Percentiles rank a stretch among this genome's conserved stretches.
These are phyloP conservation scores for Heterochromis multidens DNA, from an alignment of 2,113 vertebrate species.

Conservation along the genomic window DNA sequence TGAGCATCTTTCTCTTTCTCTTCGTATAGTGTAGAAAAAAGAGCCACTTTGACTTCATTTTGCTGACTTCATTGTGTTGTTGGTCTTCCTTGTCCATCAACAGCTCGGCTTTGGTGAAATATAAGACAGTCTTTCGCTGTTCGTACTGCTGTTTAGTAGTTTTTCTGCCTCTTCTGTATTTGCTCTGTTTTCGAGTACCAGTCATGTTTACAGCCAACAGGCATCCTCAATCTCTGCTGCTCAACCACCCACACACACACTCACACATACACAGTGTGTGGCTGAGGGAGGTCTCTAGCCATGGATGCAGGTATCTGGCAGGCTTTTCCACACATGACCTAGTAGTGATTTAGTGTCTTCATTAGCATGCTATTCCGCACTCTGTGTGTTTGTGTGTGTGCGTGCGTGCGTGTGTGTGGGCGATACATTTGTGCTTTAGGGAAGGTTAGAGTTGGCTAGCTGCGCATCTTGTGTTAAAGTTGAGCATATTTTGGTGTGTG, in stretches of 20 bases:
- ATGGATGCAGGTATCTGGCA: slow-evolving; percentile 75
- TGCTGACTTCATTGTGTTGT: not conserved
- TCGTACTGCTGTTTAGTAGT: not conserved
- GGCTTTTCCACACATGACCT: slow-evolving; percentile 76
- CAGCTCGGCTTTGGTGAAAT: not conserved
- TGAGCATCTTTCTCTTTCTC: not conserved
- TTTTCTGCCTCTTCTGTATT: slow-evolving; percentile 17
- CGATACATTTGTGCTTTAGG: slow-evolving; percentile 54
- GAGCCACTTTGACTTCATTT: not conserved
- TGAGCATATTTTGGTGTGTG: slow-evolving; percentile 22
- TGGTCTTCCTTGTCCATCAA: not conserved
- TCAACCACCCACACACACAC: slow-evolving; percentile 32
- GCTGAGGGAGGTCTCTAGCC: slow-evolving; percentile 65
- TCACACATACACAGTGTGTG: slow-evolving; percentile 15
- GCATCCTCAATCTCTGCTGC: slow-evolving; percentile 50
- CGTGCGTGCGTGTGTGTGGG: slow-evolving; percentile 32
- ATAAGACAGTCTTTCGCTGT: not conserved
- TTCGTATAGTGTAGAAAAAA: too few species aligned
- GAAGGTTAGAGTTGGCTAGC: slow-evolving; percentile 44
- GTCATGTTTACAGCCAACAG: slow-evolving; percentile 63
- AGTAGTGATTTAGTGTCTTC: slow-evolving; percentile 78
- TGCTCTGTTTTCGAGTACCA: slow-evolving; percentile 22
- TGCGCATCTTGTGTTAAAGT: slow-evolving; percentile 50
- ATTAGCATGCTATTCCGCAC: slow-evolving; percentile 64
- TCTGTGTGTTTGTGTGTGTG: not conserved